Base-by-base conservation (phyloP, 2,113 vertebrate genomes). In the Columbina picui region DNA sequence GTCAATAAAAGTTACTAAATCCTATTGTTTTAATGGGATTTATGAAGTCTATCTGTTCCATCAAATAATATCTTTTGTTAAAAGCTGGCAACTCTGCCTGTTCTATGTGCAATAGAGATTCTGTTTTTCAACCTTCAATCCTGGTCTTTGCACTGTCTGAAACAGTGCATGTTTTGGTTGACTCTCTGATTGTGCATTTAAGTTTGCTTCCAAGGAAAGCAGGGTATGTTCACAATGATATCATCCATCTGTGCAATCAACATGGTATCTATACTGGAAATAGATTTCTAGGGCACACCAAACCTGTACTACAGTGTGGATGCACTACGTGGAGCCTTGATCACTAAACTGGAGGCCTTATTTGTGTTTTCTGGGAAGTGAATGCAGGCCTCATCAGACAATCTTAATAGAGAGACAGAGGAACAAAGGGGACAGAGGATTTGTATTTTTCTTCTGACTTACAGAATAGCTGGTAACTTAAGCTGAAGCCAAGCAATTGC, bases 201-300 rank as follows among this genome's bases (percentile, higher is more conserved):
- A 39, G 13, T 60, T 76, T 87, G 17, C 8, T 34, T 84, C 26
- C 22, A 22, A 41, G 14, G 22, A 69, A 82, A 69, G 2, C 14
- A 76, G 2, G 2, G 2, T 29, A 13, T 10, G 2, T 20, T 6
- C 4, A n/a, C 13, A 61, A 34, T 0, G 0, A 20, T 60, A 18
- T 81, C 5, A 55, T 43, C 26, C 34, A 59, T 6, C 10, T 38
- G 12, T 34, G 49, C 12, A 39, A n/a, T 10, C 7, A 79, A n/a
- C 20, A 16, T 25, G 5, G 2, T 79, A 30, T 41, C 10, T 34
- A 2, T 19, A 32, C 2, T 4, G 3, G 25, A 85, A 76, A 63
- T 10, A 53, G 8, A 43, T 14, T 27, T 87, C 13, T 41, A 30
- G 11, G 38, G 20, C 38, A 64, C 12, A 30, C 10, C 5, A 52